These are phyloP conservation scores for Benthosema pterotum DNA, from an alignment of 2,797 vertebrate genomes.

Conservation along the genomic window DNA sequence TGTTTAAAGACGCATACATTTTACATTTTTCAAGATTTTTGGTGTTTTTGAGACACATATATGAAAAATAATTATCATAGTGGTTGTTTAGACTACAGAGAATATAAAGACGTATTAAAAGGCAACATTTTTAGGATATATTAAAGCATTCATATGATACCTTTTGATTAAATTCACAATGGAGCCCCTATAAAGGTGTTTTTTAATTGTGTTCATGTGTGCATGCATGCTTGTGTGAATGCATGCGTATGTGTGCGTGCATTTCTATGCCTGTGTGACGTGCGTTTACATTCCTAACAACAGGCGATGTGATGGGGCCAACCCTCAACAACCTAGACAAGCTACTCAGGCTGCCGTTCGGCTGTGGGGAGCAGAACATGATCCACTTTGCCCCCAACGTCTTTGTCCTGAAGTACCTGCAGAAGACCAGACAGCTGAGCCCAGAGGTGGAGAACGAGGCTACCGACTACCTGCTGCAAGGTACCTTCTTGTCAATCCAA, in stretches of 20 bases:
- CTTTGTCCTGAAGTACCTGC: slow-evolving; percentile 94
- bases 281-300: neutral
- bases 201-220: slow-evolving; percentile 2
- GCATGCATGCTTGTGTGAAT: neutral
- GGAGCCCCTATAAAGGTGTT: neutral
- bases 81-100: too few relatives aligned
- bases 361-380: slow-evolving; percentile 98
- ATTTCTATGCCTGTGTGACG: slow-evolving; percentile 17
- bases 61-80: too few relatives aligned
- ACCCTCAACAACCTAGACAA: slow-evolving; percentile 91
- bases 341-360: slow-evolving; percentile 90
- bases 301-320: slow-evolving; percentile 95
- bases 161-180: too few relatives aligned
- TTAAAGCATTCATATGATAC: too few relatives aligned
- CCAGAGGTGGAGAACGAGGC: slow-evolving; percentile 88
- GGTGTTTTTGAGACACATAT: too few relatives aligned
- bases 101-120: too few relatives aligned
- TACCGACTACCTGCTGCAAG: slow-evolving; percentile 91
- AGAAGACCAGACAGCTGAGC: slow-evolving; percentile 91
- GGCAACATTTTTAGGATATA: too few relatives aligned
- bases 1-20: too few relatives aligned
- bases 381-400: slow-evolving; percentile 96
- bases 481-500: too few relatives aligned
- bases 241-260: neutral
- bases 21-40: too few relatives aligned